phyloP scores from a whole-genome alignment of 2,113 vertebrate genomes.

The Stomatorhinus ivindoensis region DNA sequence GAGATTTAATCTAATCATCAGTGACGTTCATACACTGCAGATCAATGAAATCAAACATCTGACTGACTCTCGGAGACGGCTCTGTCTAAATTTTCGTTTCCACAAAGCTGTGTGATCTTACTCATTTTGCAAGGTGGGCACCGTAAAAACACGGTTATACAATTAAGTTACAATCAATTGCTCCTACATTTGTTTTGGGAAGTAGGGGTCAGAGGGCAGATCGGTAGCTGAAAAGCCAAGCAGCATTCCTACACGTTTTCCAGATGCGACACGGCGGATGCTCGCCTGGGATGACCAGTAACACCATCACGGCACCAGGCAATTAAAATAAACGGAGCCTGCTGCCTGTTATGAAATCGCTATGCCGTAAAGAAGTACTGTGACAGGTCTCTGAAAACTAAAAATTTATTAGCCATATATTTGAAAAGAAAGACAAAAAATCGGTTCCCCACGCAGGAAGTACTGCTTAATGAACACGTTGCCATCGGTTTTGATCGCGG shows the following conservation, averaged over 20 bases:
- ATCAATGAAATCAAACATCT: background rate
- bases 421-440: background rate
- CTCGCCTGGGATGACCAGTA: background rate
- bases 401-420: background rate
- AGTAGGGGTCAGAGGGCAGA: background rate
- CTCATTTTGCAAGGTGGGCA: background rate
- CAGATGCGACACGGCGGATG: background rate
- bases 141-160: background rate
- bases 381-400: background rate
- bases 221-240: background rate
- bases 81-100: background rate
- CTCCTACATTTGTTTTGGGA: background rate
- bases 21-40: background rate
- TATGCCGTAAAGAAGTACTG: background rate
- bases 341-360: background rate
- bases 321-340: background rate
- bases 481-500: conserved; percentile 61
- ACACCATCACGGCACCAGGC: background rate
- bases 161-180: background rate
- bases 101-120: background rate
- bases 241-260: background rate
- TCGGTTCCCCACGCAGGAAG: background rate
- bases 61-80: background rate
- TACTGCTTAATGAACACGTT: conserved; percentile 34
- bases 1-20: background rate